Evolutionary conservation across 2,113 vertebrate species (phyloP).

Genomic region (Chlorocebus sabaeus): DNA sequence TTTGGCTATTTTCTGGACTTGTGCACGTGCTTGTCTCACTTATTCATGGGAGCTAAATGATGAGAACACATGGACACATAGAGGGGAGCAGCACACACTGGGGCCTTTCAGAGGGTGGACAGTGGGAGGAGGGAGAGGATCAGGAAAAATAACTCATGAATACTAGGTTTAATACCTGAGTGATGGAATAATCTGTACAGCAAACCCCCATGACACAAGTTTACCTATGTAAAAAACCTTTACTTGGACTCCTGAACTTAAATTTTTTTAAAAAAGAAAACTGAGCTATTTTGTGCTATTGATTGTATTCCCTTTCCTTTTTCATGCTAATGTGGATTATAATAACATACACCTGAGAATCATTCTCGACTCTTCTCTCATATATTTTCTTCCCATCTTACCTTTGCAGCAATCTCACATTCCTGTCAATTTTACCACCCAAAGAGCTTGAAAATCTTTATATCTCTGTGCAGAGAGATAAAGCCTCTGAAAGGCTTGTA

Average conservation of each 20-base stretch:
- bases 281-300: neutral
- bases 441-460: neutral
- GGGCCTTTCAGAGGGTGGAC: too few species aligned
- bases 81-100: too few species aligned
- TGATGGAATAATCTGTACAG: too few species aligned
- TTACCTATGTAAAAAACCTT: too few species aligned
- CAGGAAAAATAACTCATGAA: too few species aligned
- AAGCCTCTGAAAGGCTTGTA: neutral
- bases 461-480: neutral
- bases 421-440: neutral
- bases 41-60: too few species aligned
- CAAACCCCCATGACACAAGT: too few species aligned
- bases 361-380: neutral
- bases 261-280: neutral
- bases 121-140: too few species aligned
- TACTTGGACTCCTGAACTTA: too few species aligned
- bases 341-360: neutral
- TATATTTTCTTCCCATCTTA: neutral
- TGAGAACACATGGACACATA: too few species aligned
- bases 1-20: neutral
- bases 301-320: neutral
- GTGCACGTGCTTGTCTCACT: neutral
- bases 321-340: neutral
- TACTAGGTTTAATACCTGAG: too few species aligned
- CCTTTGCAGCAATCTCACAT: neutral